These are phyloP conservation scores for Chalcosyrphus nemorum DNA, from an alignment of 2,888 invertebrate genomes.

Conservation along the genomic window DNA sequence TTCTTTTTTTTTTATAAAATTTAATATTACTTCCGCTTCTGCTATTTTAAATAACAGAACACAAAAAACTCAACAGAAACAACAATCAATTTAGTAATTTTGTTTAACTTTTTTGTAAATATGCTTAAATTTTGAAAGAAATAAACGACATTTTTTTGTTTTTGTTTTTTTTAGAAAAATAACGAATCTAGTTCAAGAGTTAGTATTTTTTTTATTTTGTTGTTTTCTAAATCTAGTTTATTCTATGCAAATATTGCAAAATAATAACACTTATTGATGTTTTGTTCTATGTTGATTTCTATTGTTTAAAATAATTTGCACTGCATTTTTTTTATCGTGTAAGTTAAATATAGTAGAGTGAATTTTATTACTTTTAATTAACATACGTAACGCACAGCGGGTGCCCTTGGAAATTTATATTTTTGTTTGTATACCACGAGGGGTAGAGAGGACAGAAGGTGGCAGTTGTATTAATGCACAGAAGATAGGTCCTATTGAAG, in stretches of 20 bases:
- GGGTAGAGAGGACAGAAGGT: background rate
- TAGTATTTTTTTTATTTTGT: constrained; percentile 1
- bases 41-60: constrained; percentile 26
- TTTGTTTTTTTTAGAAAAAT: constrained; percentile 36
- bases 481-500: no score
- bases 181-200: constrained; percentile 22
- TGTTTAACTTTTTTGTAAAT: background rate
- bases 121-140: background rate
- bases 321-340: constrained; percentile 33
- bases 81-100: background rate
- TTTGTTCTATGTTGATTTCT: constrained; percentile 22
- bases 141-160: background rate
- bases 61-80: background rate
- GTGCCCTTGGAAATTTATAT: background rate
- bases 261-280: constrained; percentile 58
- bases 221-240: constrained; percentile 33
- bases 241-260: constrained; percentile 71
- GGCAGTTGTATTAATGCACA: background rate
- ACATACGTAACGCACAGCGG: background rate
- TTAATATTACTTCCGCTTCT: background rate
- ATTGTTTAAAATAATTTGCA: constrained; percentile 61
- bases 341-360: constrained; percentile 40
- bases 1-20: background rate
- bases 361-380: constrained; percentile 13
- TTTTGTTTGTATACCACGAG: background rate